These are phyloP conservation scores for Mantis religiosa DNA, from an alignment of 2,888 invertebrate species.

Conservation along the genomic window DNA sequence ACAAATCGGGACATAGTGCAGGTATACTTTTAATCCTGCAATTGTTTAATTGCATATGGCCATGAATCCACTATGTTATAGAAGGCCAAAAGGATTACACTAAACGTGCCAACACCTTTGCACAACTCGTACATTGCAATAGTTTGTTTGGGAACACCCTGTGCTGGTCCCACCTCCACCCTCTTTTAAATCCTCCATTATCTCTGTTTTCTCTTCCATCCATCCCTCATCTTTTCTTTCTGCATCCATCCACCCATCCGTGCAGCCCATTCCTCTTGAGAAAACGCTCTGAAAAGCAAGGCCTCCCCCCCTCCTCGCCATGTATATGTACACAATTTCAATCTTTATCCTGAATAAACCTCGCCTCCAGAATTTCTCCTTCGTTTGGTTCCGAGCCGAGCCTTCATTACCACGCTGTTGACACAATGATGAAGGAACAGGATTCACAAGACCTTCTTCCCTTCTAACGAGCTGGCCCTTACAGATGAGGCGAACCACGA, in stretches of 20 bases:
- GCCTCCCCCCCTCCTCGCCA: neutral
- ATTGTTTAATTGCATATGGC: too few relatives aligned
- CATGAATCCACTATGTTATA: too few relatives aligned
- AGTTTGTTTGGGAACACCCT: neutral
- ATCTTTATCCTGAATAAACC: constrained; percentile 28
- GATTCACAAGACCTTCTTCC: neutral
- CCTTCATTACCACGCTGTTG: constrained; percentile 24
- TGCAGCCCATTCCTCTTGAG: constrained; percentile 3
- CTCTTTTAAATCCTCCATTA: constrained; percentile 14
- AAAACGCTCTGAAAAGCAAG: neutral
- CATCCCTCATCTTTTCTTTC: neutral
- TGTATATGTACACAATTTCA: constrained; percentile 29
- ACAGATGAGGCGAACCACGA: neutral
- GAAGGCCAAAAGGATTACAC: too few relatives aligned
- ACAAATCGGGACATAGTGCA: too few relatives aligned
- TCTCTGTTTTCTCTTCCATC: constrained; percentile 2
- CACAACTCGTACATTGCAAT: neutral
- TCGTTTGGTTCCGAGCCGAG: neutral
- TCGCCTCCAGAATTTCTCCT: constrained; percentile 14
- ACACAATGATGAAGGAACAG: constrained; percentile 11
- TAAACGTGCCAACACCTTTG: neutral
- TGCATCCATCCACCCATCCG: neutral
- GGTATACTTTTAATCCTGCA: too few relatives aligned
- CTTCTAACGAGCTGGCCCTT: neutral
- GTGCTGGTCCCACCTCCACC: neutral